These are phyloP conservation scores for Drosophila triauraria DNA, from an alignment of 1,140 invertebrate genomes.

Conservation along the genomic window DNA sequence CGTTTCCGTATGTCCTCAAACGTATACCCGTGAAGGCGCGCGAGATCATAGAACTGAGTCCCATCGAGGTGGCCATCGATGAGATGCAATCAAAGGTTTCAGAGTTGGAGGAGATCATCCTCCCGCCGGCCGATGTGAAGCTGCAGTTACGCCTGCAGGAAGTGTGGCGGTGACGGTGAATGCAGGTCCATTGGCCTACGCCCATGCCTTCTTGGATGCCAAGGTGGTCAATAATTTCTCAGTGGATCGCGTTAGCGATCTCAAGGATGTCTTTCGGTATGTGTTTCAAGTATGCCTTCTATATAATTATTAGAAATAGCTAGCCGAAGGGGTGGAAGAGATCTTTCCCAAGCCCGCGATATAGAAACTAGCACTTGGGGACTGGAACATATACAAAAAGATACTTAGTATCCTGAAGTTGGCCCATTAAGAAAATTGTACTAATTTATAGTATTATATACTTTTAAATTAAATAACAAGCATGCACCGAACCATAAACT, in stretches of 20 bases:
- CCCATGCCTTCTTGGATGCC: slow-evolving; percentile 94
- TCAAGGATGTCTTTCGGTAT: slow-evolving; percentile 95
- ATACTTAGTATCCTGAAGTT: too few species aligned
- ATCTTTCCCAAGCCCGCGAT: too few species aligned
- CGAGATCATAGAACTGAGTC: slow-evolving; percentile 92
- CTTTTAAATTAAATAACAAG: background rate
- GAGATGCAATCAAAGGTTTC: slow-evolving; percentile 94
- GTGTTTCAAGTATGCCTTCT: background rate
- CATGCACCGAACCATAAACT: background rate
- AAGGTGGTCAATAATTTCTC: slow-evolving; percentile 89
- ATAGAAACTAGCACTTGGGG: too few species aligned
- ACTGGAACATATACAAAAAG: too few species aligned
- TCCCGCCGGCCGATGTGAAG: slow-evolving; percentile 92
- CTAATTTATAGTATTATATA: background rate
- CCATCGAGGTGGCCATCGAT: slow-evolving; percentile 97
- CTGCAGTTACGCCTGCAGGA: slow-evolving; percentile 94
- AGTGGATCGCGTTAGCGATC: slow-evolving; percentile 92
- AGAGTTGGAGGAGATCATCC: slow-evolving; percentile 94
- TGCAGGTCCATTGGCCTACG: slow-evolving; percentile 97
- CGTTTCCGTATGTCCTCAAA: slow-evolving; percentile 97
- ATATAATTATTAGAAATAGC: too few species aligned
- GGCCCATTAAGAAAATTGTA: too few species aligned
- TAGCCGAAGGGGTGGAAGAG: too few species aligned
- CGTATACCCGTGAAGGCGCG: slow-evolving; percentile 91
- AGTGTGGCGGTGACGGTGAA: slow-evolving; percentile 97